These are phyloP conservation scores for Nectonema munidae DNA, from an alignment of 2,888 invertebrate species.

Conservation along the genomic window DNA sequence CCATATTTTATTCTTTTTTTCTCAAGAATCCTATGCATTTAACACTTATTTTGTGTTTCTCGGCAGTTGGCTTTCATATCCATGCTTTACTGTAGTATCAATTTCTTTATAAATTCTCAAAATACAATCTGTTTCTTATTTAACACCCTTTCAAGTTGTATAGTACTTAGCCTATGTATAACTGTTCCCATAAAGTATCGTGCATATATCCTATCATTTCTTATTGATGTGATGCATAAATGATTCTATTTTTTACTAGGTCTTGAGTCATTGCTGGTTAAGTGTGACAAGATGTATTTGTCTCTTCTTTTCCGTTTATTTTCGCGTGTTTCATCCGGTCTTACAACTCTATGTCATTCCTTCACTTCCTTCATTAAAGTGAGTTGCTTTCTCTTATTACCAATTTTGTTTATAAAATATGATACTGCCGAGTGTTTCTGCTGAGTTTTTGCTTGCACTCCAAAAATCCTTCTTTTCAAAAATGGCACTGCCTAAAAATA, in stretches of 20 bases:
- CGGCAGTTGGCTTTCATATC: too few species aligned
- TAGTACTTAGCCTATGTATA: too few species aligned
- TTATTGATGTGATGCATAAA: neutral
- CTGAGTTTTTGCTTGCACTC: conserved; percentile 13
- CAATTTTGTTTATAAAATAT: conserved; percentile 1
- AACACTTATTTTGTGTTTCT: too few species aligned
- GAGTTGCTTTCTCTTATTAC: neutral
- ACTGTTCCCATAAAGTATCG: too few species aligned
- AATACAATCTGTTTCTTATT: too few species aligned
- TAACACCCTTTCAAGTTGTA: too few species aligned
- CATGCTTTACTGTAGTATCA: too few species aligned
- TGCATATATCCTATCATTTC: conserved; percentile 7
- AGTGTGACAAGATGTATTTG: neutral
- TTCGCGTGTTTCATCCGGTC: neutral
- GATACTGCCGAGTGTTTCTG: neutral
- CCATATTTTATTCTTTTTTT: too few species aligned
- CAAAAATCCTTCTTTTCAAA: neutral
- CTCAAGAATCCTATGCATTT: too few species aligned
- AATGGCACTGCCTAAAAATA: neutral
- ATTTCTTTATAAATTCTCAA: too few species aligned
- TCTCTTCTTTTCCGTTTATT: conserved; percentile 1
- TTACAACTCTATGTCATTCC: neutral
- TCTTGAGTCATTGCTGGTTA: conserved; percentile 1
- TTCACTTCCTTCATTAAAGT: conserved; percentile 9
- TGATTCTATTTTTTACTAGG: neutral